Conservation (phyloP, 2,797 vertebrate genomes). For the Muscicapa comitata region DNA sequence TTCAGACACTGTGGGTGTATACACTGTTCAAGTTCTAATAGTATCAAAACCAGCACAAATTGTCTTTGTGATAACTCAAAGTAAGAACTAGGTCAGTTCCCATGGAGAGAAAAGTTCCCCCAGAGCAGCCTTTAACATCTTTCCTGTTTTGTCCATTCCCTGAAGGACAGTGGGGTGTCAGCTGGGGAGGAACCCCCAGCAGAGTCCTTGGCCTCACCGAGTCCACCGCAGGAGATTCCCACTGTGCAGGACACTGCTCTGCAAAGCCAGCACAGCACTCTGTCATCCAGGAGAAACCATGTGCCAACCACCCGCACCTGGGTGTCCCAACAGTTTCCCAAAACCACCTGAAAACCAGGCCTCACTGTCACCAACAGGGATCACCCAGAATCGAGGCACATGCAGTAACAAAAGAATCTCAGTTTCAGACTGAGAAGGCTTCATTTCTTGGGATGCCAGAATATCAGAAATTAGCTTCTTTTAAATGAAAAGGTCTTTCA, state of each 20-base stretch:
- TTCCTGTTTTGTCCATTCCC: background rate
- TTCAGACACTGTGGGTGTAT: background rate
- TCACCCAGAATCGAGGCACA: fast-evolving
- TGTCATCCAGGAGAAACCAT: fast-evolving
- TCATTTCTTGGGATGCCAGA: background rate
- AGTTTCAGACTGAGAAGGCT: background rate
- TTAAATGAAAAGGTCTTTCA: background rate
- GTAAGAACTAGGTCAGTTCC: background rate
- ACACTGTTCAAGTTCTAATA: background rate
- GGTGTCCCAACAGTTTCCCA: background rate
- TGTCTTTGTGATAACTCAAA: background rate
- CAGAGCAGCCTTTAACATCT: background rate
- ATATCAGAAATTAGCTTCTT: background rate
- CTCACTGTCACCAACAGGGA: fast-evolving
- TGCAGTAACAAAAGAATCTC: background rate
- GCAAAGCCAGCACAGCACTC: background rate
- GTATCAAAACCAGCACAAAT: background rate
- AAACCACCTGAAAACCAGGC: background rate
- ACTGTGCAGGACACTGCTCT: background rate
- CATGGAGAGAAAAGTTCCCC: background rate
- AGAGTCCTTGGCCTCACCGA: fast-evolving
- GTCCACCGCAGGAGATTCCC: fast-evolving
- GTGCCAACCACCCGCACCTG: fast-evolving
- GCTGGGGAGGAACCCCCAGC: background rate
- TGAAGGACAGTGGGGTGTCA: background rate